These are phyloP conservation scores for Rhinopithecus roxellana DNA, from an alignment of 2,113 vertebrate species.

Conservation along the genomic window DNA sequence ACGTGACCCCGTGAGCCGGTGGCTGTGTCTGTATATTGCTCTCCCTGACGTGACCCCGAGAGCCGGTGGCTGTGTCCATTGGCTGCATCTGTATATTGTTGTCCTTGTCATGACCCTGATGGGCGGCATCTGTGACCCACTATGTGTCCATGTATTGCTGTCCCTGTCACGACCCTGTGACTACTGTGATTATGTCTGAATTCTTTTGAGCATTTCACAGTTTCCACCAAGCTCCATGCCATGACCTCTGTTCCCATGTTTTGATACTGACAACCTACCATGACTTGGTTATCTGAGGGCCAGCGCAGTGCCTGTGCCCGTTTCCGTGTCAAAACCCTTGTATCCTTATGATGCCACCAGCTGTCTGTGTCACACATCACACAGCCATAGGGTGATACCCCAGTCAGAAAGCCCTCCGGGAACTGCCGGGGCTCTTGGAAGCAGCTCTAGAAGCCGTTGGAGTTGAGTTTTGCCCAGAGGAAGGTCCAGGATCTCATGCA, in stretches of 20 bases:
- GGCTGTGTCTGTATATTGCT: too few relatives aligned
- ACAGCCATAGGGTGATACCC: neutral
- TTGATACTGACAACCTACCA: neutral
- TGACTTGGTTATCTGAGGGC: neutral
- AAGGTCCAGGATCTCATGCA: neutral
- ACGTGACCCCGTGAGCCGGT: fast-evolving
- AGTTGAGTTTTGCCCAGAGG: neutral
- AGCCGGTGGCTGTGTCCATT: too few relatives aligned
- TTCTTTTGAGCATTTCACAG: neutral
- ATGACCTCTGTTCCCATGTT: neutral
- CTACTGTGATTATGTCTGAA: neutral
- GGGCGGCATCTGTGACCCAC: too few relatives aligned
- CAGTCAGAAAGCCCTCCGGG: neutral
- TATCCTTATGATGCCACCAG: neutral
- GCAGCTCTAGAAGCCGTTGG: neutral
- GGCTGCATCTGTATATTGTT: neutral
- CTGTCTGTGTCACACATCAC: neutral
- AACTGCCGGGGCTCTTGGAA: fast-evolving
- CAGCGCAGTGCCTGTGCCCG: neutral
- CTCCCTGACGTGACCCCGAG: too few relatives aligned
- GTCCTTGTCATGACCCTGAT: neutral
- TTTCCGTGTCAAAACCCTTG: neutral
- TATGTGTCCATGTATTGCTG: neutral
- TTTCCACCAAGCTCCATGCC: too few relatives aligned
- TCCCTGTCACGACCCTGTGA: neutral